A percentile compares a stretch with the other conserved stretches of the same genome.
These are phyloP conservation scores for Lysiphlebus fabarum DNA, from an alignment of 1,140 invertebrate genomes.

Conservation along the genomic window DNA sequence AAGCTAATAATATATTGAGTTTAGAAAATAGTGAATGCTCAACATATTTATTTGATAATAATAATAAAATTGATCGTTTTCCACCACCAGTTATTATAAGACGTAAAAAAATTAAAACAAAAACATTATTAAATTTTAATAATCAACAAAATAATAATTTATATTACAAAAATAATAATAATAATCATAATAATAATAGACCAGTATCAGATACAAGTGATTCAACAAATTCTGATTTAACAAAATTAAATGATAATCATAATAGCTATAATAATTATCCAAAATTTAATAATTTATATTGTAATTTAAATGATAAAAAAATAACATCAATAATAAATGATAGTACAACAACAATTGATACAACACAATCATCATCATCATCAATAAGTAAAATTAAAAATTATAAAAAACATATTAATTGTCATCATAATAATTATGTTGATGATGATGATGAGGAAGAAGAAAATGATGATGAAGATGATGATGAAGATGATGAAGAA, in stretches of 20 bases:
- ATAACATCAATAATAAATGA: background rate
- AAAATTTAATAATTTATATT: no score
- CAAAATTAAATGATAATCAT: slow-evolving; percentile 1
- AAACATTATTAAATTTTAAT: background rate
- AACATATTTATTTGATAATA: slow-evolving; percentile 15
- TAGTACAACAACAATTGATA: no score
- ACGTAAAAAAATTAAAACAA: slow-evolving; percentile 21
- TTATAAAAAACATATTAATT: no score
- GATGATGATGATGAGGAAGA: no score
- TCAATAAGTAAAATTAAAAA: no score
- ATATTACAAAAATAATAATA: slow-evolving; percentile 16
- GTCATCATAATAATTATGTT: no score
- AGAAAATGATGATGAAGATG: background rate
- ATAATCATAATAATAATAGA: background rate
- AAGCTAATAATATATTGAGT: background rate
- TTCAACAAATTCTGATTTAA: slow-evolving; percentile 18
- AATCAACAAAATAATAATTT: background rate
- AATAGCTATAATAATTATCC: background rate
- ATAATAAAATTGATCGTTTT: slow-evolving; percentile 16
- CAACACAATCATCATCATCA: no score
- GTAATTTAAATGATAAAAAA: no score
- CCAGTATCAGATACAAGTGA: slow-evolving; percentile 20
- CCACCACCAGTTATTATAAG: slow-evolving; percentile 29
- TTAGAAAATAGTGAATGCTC: slow-evolving; percentile 2
- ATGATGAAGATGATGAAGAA: background rate